These are phyloP conservation scores for Sinhomidia bicolor DNA, from an alignment of 2,888 invertebrate species.

Conservation along the genomic window DNA sequence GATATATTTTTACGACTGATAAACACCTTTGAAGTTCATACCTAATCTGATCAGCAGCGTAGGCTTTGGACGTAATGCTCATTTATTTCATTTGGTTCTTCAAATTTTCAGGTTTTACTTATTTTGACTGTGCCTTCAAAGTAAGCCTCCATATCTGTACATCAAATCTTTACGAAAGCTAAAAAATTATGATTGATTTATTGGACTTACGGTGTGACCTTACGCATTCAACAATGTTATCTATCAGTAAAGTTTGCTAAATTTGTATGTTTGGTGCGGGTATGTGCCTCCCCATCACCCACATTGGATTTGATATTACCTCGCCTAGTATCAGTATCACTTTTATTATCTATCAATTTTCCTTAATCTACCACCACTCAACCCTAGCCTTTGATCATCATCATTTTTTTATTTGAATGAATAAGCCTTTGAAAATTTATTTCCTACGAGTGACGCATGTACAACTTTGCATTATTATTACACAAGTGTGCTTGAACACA, in stretches of 20 bases:
- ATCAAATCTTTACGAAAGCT: slow-evolving; percentile 27
- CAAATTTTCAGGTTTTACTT: neutral
- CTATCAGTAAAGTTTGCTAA: slow-evolving; percentile 2
- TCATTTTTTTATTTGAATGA: neutral
- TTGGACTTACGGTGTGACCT: slow-evolving; percentile 40
- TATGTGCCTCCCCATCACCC: neutral
- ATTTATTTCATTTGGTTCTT: neutral
- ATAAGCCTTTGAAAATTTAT: neutral
- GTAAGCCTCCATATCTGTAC: slow-evolving; percentile 8
- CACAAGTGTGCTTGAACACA: neutral
- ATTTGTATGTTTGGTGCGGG: neutral
- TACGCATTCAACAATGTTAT: slow-evolving; percentile 29
- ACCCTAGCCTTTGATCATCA: neutral
- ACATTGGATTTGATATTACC: neutral
- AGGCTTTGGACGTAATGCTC: neutral
- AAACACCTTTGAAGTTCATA: slow-evolving; percentile 10
- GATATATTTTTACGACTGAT: slow-evolving; percentile 38
- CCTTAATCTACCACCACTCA: slow-evolving; percentile 15
- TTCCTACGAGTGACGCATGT: neutral
- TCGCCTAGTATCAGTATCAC: slow-evolving; percentile 37
- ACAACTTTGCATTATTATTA: neutral
- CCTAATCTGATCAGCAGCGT: neutral
- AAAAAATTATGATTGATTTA: slow-evolving; percentile 58
- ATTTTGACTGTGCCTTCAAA: slow-evolving; percentile 13
- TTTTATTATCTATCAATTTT: slow-evolving; percentile 21